phyloP scores from a whole-genome alignment of 2,888 invertebrate species.

The Aethes cnicana region DNA sequence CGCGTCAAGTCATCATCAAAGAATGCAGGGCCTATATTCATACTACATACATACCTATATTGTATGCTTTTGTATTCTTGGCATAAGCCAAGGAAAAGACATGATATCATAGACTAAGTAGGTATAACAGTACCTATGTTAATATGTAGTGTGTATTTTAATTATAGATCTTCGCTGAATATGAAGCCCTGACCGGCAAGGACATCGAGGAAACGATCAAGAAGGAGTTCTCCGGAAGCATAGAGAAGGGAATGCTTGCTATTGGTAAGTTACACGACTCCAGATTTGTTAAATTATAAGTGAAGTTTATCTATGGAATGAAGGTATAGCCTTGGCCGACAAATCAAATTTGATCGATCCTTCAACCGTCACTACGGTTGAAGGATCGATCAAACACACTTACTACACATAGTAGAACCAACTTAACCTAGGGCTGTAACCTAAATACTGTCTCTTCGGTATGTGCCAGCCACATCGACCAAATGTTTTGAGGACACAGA shows the following conservation, averaged over 20 bases:
- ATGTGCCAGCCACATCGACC: too few species aligned
- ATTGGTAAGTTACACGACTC: constrained; percentile 88
- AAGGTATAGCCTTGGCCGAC: too few species aligned
- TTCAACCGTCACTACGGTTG: too few species aligned
- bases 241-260: constrained; percentile 93
- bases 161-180: constrained; percentile 90
- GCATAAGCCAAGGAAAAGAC: background rate
- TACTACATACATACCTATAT: background rate
- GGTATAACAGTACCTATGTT: too few species aligned
- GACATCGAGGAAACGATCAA: constrained; percentile 93
- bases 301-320: too few species aligned
- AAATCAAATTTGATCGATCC: too few species aligned
- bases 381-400: too few species aligned
- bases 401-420: too few species aligned
- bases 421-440: too few species aligned
- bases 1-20: background rate
- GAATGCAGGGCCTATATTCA: background rate
- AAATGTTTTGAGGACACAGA: too few species aligned
- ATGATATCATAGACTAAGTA: too few species aligned
- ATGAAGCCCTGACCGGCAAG: constrained; percentile 90
- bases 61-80: constrained; percentile 4
- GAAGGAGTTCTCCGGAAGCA: constrained; percentile 93
- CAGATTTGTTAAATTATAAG: background rate
- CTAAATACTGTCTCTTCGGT: too few species aligned
- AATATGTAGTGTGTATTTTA: background rate